Conservation (phyloP, 2,113 vertebrate species). For the Dasyprocta punctata region DNA sequence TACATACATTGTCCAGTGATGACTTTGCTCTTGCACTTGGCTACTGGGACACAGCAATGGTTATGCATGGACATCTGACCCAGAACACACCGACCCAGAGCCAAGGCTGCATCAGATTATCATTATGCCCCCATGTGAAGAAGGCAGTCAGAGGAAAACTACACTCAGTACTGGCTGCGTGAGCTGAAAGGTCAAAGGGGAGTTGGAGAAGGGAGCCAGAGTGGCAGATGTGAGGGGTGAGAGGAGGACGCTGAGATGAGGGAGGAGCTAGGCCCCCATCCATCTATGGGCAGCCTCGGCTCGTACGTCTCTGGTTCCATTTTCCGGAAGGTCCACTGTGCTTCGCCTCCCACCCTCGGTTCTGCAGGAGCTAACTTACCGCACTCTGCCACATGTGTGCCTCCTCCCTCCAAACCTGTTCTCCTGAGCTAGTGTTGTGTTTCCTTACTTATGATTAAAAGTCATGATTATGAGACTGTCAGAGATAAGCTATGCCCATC, state of each 20-base stretch:
- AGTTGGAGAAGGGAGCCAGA: not conserved
- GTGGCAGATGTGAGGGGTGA: not conserved
- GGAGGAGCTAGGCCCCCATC: fast-evolving
- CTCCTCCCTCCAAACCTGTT: not conserved
- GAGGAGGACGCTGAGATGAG: not conserved
- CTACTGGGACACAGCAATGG: not conserved
- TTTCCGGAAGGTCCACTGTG: not conserved
- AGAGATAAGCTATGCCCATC: not conserved
- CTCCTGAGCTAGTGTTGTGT: not conserved
- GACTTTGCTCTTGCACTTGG: not conserved
- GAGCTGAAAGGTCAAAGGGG: not conserved
- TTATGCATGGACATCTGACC: not conserved
- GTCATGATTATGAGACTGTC: not conserved
- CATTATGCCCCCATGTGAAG: not conserved
- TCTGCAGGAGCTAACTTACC: not conserved
- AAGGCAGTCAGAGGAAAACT: not conserved
- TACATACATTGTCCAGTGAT: fast-evolving
- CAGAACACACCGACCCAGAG: not conserved
- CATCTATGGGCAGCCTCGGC: not conserved
- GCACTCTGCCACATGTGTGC: not conserved
- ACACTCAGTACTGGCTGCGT: no score
- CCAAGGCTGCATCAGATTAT: not conserved
- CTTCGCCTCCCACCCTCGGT: not conserved
- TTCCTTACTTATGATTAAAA: not conserved
- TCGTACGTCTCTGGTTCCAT: not conserved